Base-by-base conservation (phyloP, 2,797 vertebrate species). In the Tragelaphus eurycerus region DNA sequence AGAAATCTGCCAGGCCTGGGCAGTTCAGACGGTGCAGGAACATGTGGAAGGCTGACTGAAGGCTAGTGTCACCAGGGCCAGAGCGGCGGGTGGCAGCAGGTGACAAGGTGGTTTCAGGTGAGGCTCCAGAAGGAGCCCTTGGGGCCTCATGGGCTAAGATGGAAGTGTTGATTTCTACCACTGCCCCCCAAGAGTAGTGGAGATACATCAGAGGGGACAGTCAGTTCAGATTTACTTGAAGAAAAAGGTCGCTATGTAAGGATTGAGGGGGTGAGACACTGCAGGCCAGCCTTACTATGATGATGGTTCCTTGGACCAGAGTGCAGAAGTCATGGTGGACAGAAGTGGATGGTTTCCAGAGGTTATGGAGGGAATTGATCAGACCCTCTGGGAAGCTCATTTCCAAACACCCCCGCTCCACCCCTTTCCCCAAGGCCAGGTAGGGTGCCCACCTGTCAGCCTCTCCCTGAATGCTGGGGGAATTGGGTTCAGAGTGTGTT, bases 351-450 rank as follows among this genome's bases (percentile, higher is more conserved):
- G 54, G 11, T 74, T 27, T 57, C 29, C 13, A 17, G 52, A 31
- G 13, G 4, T 46, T 27, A 7, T 8, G 10, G 57, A 57, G 76
- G 48, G 83, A 84, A 8, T 38, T n/a, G 17, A 8, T 17, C 27
- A 74, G 25, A 60, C 17, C 2, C 11, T 55, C 27, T 38, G 48
- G 86, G 55, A 64, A 89, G 38, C 29, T 25, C 15, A 57, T 79
- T 27, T 8, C 43, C 19, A 46, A n/a, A 16, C n/a, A 3, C 10
- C 10, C 2, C 34, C 34, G 2, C 34, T 34, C 67, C 0, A 2
- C 34, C 55, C 17, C 6, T 54, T n/a, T 54, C 31, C 10, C 29
- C 54, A 21, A 15, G n/a, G 60, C 62, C 87, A 23, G 54, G 23
- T 62, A 2, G 25, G 14, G 25, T 3, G 34, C 4, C 25, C 52